Evolutionary conservation across 2,888 invertebrate genomes (phyloP).

Genomic region (Hirudinaria manillensis): DNA sequence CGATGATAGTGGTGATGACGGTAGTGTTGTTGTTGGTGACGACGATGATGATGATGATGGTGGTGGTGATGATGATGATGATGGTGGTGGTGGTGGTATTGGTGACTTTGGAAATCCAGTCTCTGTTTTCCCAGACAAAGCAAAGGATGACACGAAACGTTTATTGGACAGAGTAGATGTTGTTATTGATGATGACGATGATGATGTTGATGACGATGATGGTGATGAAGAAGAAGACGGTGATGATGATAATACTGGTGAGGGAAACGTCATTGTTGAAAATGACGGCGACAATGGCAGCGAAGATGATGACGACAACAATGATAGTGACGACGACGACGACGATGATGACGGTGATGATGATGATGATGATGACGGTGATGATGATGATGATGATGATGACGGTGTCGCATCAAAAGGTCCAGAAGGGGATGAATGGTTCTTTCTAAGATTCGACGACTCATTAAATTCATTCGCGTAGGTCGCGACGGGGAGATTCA

Average conservation of each 20-base stretch:
- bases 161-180: not conserved
- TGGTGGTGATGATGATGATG: conserved; percentile 5
- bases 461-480: too few species aligned
- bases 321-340: conserved; percentile 1
- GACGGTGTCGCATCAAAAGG: not conserved
- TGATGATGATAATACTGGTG: conserved; percentile 14
- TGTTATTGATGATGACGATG: not conserved
- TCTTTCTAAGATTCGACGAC: too few species aligned
- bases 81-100: not conserved
- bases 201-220: not conserved
- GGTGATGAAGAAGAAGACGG: not conserved
- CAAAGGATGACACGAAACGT: not conserved
- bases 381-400: conserved; percentile 28
- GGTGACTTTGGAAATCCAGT: not conserved
- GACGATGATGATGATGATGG: conserved; percentile 2
- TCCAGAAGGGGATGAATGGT: too few species aligned
- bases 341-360: conserved; percentile 9
- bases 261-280: conserved; percentile 6
- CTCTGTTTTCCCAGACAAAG: not conserved
- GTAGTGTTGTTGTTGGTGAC: not conserved
- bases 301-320: conserved; percentile 3
- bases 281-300: not conserved
- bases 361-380: conserved; percentile 27
- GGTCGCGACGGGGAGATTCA: too few species aligned
- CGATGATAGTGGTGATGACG: not conserved